Evolutionary conservation across 1,140 invertebrate species (phyloP).

Genomic region (Carposina sasakii): DNA sequence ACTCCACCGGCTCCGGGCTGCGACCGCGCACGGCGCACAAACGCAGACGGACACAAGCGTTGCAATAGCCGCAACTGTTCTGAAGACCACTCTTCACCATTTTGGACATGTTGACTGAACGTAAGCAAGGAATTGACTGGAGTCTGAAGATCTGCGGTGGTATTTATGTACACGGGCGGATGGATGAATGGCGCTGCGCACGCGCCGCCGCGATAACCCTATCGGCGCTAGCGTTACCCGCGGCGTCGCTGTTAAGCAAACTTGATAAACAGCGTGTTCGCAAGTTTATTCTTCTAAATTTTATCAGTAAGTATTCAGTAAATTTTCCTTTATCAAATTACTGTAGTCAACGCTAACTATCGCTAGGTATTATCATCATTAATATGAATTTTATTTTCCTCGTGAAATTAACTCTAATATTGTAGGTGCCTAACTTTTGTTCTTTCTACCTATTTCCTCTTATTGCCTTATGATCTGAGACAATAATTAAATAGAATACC

Average conservation of each 20-base stretch:
- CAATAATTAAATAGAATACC: too few relatives aligned
- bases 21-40: constrained; percentile 53
- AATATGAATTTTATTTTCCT: background rate
- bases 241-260: constrained; percentile 32
- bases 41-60: constrained; percentile 57
- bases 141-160: too few relatives aligned
- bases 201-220: constrained; percentile 58
- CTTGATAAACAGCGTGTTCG: constrained; percentile 26
- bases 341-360: background rate
- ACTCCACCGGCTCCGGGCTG: constrained; percentile 52
- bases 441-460: too few relatives aligned
- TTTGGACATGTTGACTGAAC: too few relatives aligned
- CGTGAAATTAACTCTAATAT: too few relatives aligned
- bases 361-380: background rate
- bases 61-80: constrained; percentile 61
- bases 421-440: too few relatives aligned
- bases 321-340: background rate
- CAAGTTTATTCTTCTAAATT: constrained; percentile 2
- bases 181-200: constrained; percentile 44
- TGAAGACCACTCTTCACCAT: constrained; percentile 50
- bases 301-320: background rate
- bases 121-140: too few relatives aligned
- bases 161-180: constrained; percentile 48
- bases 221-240: constrained; percentile 52
- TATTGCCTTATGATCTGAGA: too few relatives aligned